Conservation (phyloP, 2,888 invertebrate genomes). For the Tribolium freemani region DNA sequence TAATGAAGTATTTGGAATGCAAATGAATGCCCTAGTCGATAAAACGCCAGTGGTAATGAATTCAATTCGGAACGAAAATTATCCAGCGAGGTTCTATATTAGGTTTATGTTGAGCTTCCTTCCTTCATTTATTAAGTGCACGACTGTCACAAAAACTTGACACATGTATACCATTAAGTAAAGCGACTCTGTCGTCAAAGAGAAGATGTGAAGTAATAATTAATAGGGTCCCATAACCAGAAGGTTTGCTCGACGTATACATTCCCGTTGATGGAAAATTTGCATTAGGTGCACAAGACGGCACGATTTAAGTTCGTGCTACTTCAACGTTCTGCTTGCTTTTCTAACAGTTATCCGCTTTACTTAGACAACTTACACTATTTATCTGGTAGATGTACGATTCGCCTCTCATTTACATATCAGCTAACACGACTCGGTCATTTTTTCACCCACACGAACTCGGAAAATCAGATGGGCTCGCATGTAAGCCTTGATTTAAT, state of each 20-base stretch:
- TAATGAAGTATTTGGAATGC: neutral
- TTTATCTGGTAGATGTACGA: conserved; percentile 32
- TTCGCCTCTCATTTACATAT: conserved; percentile 29
- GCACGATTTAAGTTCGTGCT: conserved; percentile 30
- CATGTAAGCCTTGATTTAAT: conserved; percentile 25
- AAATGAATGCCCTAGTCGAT: conserved; percentile 5
- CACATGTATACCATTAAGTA: conserved; percentile 50
- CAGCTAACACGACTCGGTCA: conserved; percentile 24
- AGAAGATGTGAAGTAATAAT: conserved; percentile 55
- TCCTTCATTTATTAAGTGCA: conserved; percentile 47
- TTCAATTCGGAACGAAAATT: conserved; percentile 18
- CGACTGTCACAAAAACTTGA: conserved; percentile 51
- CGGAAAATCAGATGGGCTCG: conserved; percentile 18
- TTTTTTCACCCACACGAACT: conserved; percentile 13
- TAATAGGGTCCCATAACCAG: conserved; percentile 49
- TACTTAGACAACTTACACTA: conserved; percentile 29
- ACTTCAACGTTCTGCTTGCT: conserved; percentile 26
- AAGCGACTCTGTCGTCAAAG: conserved; percentile 52
- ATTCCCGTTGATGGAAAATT: conserved; percentile 19
- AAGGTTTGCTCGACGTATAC: conserved; percentile 23
- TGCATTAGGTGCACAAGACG: conserved; percentile 20
- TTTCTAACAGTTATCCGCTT: conserved; percentile 22
- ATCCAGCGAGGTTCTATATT: conserved; percentile 7
- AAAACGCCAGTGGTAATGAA: conserved; percentile 12
- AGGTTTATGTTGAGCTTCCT: conserved; percentile 27